Percentiles rank a stretch among this genome's conserved stretches.
These are phyloP conservation scores for Zapornia atra DNA, from an alignment of 2,113 vertebrate species.

Conservation along the genomic window DNA sequence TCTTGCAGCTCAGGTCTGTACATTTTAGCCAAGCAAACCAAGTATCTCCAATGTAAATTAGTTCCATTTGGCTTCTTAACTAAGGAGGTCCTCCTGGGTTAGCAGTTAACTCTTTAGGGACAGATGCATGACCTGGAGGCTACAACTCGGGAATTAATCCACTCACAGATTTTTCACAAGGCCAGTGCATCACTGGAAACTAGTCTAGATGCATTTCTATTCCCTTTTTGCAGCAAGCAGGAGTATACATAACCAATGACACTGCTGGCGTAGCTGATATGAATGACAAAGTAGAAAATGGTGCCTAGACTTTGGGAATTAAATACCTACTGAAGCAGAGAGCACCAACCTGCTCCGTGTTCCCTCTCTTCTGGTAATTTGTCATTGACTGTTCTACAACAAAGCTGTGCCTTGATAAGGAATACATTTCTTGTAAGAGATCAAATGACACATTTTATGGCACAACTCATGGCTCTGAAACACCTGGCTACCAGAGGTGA, in stretches of 20 bases:
- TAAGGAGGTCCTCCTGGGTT: not conserved
- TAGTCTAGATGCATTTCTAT: not conserved
- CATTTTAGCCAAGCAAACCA: slow-evolving; percentile 24
- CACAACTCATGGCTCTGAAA: not conserved
- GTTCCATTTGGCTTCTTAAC: not conserved
- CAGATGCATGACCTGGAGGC: not conserved
- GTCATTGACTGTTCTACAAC: not conserved
- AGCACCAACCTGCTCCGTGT: not conserved
- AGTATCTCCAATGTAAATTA: not conserved
- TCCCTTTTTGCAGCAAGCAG: not conserved
- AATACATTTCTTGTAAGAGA: not conserved
- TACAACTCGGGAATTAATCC: not conserved
- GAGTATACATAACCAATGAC: not conserved
- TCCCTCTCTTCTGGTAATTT: not conserved
- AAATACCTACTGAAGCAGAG: not conserved
- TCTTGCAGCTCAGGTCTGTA: not conserved
- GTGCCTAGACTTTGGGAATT: not conserved
- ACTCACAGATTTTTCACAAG: not conserved
- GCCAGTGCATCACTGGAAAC: not conserved
- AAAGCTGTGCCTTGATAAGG: not conserved
- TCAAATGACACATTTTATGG: not conserved
- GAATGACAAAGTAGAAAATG: not conserved
- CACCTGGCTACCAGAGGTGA: not conserved
- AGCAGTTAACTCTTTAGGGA: not conserved
- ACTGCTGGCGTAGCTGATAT: not conserved